Conservation (phyloP, 2,797 vertebrate genomes). For the Enteromius paludinosus region DNA sequence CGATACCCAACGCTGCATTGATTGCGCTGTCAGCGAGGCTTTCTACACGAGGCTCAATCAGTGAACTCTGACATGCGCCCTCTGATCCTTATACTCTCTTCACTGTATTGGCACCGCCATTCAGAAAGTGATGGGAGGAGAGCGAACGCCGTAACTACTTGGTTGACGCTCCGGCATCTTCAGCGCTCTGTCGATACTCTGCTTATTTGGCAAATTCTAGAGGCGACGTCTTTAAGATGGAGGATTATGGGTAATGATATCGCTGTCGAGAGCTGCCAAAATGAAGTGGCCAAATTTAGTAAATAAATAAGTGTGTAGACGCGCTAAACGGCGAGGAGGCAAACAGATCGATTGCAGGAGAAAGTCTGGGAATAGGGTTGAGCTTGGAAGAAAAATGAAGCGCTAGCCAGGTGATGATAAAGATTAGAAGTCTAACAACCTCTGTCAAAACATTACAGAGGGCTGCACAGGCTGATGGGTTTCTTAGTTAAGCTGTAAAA, state of each 20-base stretch:
- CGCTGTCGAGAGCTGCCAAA: constrained; percentile 41
- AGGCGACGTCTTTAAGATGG: constrained; percentile 39
- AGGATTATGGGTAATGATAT: constrained; percentile 55
- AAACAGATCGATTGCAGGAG: constrained; percentile 53
- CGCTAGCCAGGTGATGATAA: constrained; percentile 48
- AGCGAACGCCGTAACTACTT: constrained; percentile 10
- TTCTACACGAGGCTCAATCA: constrained; percentile 80
- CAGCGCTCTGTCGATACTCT: constrained; percentile 50
- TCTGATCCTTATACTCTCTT: constrained; percentile 77
- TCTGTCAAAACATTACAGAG: constrained; percentile 60
- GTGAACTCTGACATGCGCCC: constrained; percentile 83
- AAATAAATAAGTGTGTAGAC: constrained; percentile 58
- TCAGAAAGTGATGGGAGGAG: constrained; percentile 26
- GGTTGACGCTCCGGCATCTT: constrained; percentile 48
- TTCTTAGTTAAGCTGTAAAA: constrained; percentile 58
- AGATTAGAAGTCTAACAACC: constrained; percentile 55
- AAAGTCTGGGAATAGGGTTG: not conserved
- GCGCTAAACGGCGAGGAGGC: not conserved
- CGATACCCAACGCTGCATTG: constrained; percentile 87
- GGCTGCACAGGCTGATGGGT: constrained; percentile 23
- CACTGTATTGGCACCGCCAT: constrained; percentile 66
- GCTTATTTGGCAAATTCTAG: constrained; percentile 43
- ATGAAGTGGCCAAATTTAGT: constrained; percentile 48
- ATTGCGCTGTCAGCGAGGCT: constrained; percentile 87
- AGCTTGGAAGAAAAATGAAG: constrained; percentile 35